Percentiles rank a stretch among this genome's conserved stretches.
Conservation (phyloP, 2,888 invertebrate genomes). For the Parnassius apollo region DNA sequence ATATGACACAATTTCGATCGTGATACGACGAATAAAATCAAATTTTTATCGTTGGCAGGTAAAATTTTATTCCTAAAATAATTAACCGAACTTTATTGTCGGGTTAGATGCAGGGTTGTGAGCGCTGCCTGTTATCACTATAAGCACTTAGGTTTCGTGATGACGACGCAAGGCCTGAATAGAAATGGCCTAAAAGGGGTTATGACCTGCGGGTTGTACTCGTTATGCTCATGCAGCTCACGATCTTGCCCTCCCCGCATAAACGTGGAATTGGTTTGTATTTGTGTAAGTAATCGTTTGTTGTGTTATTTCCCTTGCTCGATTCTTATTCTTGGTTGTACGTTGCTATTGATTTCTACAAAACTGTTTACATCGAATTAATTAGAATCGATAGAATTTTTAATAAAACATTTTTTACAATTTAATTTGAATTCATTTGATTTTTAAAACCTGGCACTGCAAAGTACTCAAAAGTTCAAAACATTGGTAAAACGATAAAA, state of each 20-base stretch:
- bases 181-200: slow-evolving; percentile 60
- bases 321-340: slow-evolving; percentile 30
- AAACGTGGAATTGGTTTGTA: slow-evolving; percentile 51
- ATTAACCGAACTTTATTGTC: slow-evolving; percentile 45
- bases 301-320: slow-evolving; percentile 53
- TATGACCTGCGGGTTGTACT: slow-evolving; percentile 31
- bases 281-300: slow-evolving; percentile 57
- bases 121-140: slow-evolving; percentile 52
- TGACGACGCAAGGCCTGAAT: slow-evolving; percentile 53
- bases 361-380: too few relatives aligned
- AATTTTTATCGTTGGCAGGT: slow-evolving; percentile 20
- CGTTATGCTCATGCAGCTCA: slow-evolving; percentile 56
- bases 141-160: slow-evolving; percentile 62
- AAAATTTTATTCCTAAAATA: slow-evolving; percentile 35
- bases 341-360: slow-evolving; percentile 27
- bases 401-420: too few relatives aligned
- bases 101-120: slow-evolving; percentile 36
- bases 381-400: too few relatives aligned
- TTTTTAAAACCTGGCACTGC: too few relatives aligned
- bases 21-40: slow-evolving; percentile 15
- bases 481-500: too few relatives aligned
- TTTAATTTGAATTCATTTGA: too few relatives aligned
- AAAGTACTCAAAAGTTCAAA: too few relatives aligned
- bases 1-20: slow-evolving; percentile 9
- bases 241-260: slow-evolving; percentile 47